Evolutionary conservation across 2,888 invertebrate species (phyloP).

Genomic region (Corythucha ciliata): DNA sequence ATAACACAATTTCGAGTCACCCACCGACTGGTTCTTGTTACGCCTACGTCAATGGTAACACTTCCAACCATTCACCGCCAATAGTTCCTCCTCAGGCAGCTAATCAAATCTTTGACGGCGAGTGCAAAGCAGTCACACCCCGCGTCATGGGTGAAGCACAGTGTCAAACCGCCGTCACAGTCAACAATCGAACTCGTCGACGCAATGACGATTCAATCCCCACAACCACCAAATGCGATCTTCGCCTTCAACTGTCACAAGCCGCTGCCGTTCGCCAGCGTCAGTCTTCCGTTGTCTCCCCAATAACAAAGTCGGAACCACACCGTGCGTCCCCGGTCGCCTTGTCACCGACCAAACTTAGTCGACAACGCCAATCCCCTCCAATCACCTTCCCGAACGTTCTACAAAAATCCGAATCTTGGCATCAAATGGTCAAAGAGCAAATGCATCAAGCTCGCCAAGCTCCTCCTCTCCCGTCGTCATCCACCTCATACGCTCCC

Average conservation of each 20-base stretch:
- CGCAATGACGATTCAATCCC: slow-evolving; percentile 39
- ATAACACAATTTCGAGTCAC: too few relatives aligned
- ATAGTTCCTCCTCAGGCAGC: slow-evolving; percentile 7
- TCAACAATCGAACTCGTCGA: slow-evolving; percentile 49
- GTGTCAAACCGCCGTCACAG: slow-evolving; percentile 58
- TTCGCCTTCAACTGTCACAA: slow-evolving; percentile 25
- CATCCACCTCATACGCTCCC: too few relatives aligned
- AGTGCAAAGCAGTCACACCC: slow-evolving; percentile 32
- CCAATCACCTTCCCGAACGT: slow-evolving; percentile 36
- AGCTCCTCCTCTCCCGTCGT: slow-evolving; percentile 31
- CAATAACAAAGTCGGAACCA: too few relatives aligned
- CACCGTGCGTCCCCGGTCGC: too few relatives aligned
- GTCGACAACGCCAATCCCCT: too few relatives aligned
- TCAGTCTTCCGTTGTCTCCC: too few relatives aligned
- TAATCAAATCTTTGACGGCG: slow-evolving; percentile 17
- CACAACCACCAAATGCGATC: slow-evolving; percentile 25
- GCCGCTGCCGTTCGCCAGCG: slow-evolving; percentile 22
- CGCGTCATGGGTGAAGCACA: slow-evolving; percentile 49
- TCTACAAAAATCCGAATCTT: slow-evolving; percentile 66
- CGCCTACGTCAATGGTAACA: background rate
- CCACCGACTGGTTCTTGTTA: slow-evolving; percentile 5
- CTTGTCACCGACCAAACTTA: slow-evolving; percentile 30
- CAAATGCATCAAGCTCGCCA: slow-evolving; percentile 38
- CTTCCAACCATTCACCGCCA: background rate
- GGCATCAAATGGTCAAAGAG: slow-evolving; percentile 59